Conservation (phyloP, 2,113 vertebrate genomes). For the Lophius piscatorius region DNA sequence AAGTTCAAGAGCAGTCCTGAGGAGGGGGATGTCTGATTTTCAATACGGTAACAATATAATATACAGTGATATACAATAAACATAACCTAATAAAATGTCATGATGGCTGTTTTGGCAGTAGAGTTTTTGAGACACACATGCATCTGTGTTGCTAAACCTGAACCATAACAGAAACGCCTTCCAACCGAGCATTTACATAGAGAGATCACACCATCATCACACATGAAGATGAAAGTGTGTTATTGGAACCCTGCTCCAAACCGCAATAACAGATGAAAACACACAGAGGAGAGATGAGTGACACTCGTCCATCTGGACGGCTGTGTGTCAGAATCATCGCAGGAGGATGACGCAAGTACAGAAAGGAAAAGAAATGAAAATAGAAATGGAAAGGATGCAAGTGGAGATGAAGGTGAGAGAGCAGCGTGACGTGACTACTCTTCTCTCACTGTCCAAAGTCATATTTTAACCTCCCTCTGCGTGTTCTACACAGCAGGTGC, state of each 20-base stretch:
- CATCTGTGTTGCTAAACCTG: neutral
- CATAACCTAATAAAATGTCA: no score
- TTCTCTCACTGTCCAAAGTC: neutral
- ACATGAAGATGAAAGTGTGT: slow-evolving; percentile 8
- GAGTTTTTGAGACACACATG: neutral
- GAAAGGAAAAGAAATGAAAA: neutral
- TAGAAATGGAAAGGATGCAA: neutral
- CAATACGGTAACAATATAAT: no score
- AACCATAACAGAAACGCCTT: no score
- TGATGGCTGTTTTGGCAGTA: no score
- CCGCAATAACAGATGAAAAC: slow-evolving; percentile 28
- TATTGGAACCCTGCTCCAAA: slow-evolving; percentile 40
- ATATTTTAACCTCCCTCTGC: slow-evolving; percentile 21
- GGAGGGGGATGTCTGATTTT: no score
- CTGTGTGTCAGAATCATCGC: slow-evolving; percentile 36
- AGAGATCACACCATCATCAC: no score
- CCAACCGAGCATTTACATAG: neutral
- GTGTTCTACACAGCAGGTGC: slow-evolving; percentile 39
- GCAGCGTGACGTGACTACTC: slow-evolving; percentile 19
- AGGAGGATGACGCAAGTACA: slow-evolving; percentile 6
- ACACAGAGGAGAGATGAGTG: slow-evolving; percentile 26
- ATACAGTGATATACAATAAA: no score
- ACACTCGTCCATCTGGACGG: slow-evolving; percentile 59
- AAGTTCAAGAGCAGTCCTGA: no score
- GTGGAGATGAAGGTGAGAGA: slow-evolving; percentile 7